Evolutionary conservation across 2,113 vertebrate species (phyloP).

Genomic region (Pedetes capensis): DNA sequence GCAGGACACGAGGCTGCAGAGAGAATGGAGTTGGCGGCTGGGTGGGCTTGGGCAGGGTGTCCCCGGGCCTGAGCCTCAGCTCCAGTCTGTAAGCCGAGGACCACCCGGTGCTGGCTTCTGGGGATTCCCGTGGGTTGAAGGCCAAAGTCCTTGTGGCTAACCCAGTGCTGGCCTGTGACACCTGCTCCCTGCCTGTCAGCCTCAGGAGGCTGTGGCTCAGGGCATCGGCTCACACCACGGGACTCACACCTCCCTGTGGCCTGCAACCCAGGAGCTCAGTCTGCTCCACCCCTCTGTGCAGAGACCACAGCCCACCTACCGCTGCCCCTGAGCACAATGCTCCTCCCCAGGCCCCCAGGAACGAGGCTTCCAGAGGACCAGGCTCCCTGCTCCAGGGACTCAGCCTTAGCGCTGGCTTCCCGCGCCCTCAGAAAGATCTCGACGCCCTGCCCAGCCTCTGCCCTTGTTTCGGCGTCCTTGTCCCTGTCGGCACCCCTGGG

Average conservation of each 20-base stretch:
- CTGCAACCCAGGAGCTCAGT: background rate
- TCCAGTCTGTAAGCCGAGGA: background rate
- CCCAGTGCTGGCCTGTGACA: background rate
- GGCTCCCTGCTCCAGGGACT: too few relatives aligned
- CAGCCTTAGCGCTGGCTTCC: too few relatives aligned
- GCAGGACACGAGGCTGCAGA: rapidly evolving
- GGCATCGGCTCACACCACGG: too few relatives aligned
- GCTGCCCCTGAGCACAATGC: background rate
- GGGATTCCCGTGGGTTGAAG: background rate
- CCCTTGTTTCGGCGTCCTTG: too few relatives aligned
- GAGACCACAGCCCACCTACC: too few relatives aligned
- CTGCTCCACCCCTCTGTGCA: background rate
- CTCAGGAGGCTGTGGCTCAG: background rate
- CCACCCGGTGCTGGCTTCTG: rapidly evolving
- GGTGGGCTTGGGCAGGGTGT: background rate
- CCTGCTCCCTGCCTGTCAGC: background rate
- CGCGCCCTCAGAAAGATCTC: too few relatives aligned
- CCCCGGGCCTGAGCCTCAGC: background rate
- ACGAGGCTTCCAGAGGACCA: too few relatives aligned
- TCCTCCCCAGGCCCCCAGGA: background rate
- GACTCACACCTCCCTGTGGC: background rate
- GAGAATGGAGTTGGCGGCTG: rapidly evolving
- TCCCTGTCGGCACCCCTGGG: too few relatives aligned
- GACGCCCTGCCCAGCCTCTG: too few relatives aligned
- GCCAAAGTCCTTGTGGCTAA: rapidly evolving